Percentiles rank a stretch among this genome's conserved stretches.
phyloP scores from a whole-genome alignment of 2,113 vertebrate species.

The Merops nubicus region DNA sequence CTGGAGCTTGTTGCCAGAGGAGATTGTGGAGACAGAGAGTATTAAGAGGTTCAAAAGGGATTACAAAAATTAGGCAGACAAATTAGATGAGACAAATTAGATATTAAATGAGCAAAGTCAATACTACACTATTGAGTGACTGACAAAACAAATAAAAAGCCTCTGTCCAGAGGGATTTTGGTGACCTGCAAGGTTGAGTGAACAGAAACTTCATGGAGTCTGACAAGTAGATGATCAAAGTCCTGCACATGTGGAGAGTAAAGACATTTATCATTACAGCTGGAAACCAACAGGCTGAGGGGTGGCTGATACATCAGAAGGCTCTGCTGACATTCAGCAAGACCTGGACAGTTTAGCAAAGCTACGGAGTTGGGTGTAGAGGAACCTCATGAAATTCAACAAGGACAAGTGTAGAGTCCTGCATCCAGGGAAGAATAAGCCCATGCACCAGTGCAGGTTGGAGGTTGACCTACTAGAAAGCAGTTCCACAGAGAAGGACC shows the following conservation, averaged over 20 bases:
- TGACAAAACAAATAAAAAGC: slow-evolving; percentile 31
- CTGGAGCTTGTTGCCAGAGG: background rate
- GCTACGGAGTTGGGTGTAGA: too few species aligned
- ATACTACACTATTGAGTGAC: background rate
- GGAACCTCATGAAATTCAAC: too few species aligned
- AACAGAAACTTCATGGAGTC: background rate
- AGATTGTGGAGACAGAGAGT: background rate
- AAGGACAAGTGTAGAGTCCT: too few species aligned
- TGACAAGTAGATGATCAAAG: background rate
- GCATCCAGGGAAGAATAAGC: too few species aligned
- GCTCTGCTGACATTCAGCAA: too few species aligned
- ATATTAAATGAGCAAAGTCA: slow-evolving; percentile 32
- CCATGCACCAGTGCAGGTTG: too few species aligned
- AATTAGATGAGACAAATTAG: slow-evolving; percentile 40
- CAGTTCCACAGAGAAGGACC: too few species aligned
- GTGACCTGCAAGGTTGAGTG: background rate
- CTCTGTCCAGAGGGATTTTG: background rate
- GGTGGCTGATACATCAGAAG: too few species aligned
- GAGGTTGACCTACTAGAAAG: too few species aligned
- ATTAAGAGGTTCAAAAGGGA: slow-evolving; percentile 15
- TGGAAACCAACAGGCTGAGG: background rate
- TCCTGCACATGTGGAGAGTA: background rate
- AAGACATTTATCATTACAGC: background rate
- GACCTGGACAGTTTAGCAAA: too few species aligned
- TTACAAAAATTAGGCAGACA: slow-evolving; percentile 43